These are phyloP conservation scores for Semotilus atromaculatus DNA, from an alignment of 2,797 vertebrate genomes.

Conservation along the genomic window DNA sequence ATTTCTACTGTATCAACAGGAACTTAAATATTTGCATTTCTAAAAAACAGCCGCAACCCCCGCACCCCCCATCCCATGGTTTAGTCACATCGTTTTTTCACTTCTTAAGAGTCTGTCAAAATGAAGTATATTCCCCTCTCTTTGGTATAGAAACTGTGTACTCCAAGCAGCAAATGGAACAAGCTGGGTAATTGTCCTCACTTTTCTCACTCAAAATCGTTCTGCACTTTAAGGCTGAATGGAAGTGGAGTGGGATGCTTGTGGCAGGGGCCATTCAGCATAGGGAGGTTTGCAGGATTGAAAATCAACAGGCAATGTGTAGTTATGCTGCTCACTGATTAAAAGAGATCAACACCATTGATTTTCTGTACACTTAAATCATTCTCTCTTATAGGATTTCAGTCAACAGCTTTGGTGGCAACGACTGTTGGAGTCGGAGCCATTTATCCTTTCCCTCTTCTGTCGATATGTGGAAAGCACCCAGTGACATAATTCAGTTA, in stretches of 20 bases:
- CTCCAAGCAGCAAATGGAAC: slow-evolving; percentile 31
- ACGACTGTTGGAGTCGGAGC: slow-evolving; percentile 39
- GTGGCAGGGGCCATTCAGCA: slow-evolving; percentile 49
- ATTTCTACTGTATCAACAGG: background rate
- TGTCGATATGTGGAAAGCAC: slow-evolving; percentile 46
- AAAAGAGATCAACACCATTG: slow-evolving; percentile 58
- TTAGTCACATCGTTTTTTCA: slow-evolving; percentile 1
- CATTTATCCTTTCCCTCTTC: slow-evolving; percentile 37
- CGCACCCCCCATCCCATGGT: too few species aligned
- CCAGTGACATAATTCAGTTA: slow-evolving; percentile 41
- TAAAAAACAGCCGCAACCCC: background rate
- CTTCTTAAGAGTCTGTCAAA: slow-evolving; percentile 4
- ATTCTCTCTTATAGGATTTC: slow-evolving; percentile 57
- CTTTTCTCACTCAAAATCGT: slow-evolving; percentile 39
- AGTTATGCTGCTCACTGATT: slow-evolving; percentile 56
- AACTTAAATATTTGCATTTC: background rate
- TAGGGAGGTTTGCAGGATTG: slow-evolving; percentile 51
- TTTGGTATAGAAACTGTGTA: slow-evolving; percentile 30
- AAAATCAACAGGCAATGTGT: slow-evolving; percentile 56
- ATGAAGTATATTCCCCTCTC: slow-evolving; percentile 26
- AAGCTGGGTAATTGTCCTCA: slow-evolving; percentile 43
- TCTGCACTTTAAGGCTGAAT: slow-evolving; percentile 48
- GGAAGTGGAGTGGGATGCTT: slow-evolving; percentile 25
- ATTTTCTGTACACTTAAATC: slow-evolving; percentile 57
- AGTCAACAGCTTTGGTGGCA: slow-evolving; percentile 56